Evolutionary conservation across 2,797 vertebrate genomes (phyloP).

Genomic region (Rhadinocentrus ornatus): DNA sequence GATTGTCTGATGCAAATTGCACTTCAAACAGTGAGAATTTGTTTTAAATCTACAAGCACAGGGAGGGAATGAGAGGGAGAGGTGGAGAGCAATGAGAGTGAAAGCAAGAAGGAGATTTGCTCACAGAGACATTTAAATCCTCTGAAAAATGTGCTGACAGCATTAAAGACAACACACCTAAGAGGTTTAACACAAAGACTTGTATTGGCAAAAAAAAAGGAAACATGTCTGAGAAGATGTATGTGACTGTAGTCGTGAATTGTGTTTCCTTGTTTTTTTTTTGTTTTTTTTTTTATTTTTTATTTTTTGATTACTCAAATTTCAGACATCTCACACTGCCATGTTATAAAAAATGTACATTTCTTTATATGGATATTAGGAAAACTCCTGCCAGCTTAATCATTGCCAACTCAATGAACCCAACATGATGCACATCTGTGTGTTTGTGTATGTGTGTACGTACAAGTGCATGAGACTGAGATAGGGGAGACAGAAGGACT

Average conservation of each 20-base stretch:
- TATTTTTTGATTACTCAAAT: not conserved
- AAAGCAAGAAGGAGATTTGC: slow-evolving; percentile 43
- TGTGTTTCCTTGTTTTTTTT: slow-evolving; percentile 12
- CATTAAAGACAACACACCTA: slow-evolving; percentile 42
- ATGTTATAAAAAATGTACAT: not conserved
- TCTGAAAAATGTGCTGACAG: slow-evolving; percentile 62
- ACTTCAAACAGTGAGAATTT: slow-evolving; percentile 17
- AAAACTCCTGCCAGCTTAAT: not conserved
- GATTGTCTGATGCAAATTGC: not conserved
- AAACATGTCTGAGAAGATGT: slow-evolving; percentile 26
- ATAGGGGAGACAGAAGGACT: slow-evolving; percentile 71
- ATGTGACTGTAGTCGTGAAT: slow-evolving; percentile 13
- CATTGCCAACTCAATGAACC: slow-evolving; percentile 29
- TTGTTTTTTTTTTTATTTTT: not conserved
- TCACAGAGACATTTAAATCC: slow-evolving; percentile 60
- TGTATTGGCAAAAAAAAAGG: slow-evolving; percentile 28
- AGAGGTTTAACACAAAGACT: slow-evolving; percentile 46
- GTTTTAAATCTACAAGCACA: slow-evolving; percentile 14
- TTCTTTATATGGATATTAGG: not conserved
- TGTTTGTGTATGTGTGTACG: slow-evolving; percentile 27
- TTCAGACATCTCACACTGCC: slow-evolving; percentile 11
- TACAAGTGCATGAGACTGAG: slow-evolving; percentile 26
- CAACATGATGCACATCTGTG: slow-evolving; percentile 37
- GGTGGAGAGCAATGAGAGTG: not conserved
- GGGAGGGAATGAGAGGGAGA: not conserved